Base-by-base conservation (phyloP, 2,888 invertebrate genomes). In the Quadroppia sp. region DNA sequence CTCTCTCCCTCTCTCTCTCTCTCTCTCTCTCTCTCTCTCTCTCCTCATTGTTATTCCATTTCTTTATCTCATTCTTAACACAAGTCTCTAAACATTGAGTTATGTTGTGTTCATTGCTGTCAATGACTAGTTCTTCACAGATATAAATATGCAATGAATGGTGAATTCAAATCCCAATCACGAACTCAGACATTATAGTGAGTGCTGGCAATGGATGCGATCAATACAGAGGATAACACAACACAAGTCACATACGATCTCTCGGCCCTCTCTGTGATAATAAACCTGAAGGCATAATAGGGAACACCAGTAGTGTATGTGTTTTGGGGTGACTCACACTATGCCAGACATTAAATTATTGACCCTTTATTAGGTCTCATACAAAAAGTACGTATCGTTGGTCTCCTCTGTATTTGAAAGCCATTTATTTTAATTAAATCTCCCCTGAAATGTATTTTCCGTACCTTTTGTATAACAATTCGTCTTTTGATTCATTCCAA, bases 11-110 rank as follows among this genome's bases (percentile, higher is more conserved):
- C n/a, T n/a, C n/a, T n/a, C n/a, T n/a, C n/a, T n/a, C n/a, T n/a
- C n/a, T n/a, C n/a, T 69, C 48, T 56, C 77, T 48, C 45, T 74
- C 69, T 50, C 70, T n/a, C 20, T 74, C 70, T 61, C 61, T 73
- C 40, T 61, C 48, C 32, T 32, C 13, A 23, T 17, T 36, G 15
- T 9, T 30, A 11, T 28, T 56, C 11, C 61, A 76, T 50, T 59
- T 72, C 48, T 30, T 42, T 45, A 30, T 40, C n/a, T 76, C 76
- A 48, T 53, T 75, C 76, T 28, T 36, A 53, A 40, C 32, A 42
- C 6, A 13, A n/a, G 28, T 40, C 40, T 40, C 7, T 40, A 6
- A 13, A 40, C 40, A 40, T 40, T 40, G 40, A 9, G 40, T 40
- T 40, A n/a, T 45, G 6, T 45, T 20, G 13, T 50, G 50, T 50